phyloP scores from a whole-genome alignment of 2,113 vertebrate species.

The Alectura lathami region DNA sequence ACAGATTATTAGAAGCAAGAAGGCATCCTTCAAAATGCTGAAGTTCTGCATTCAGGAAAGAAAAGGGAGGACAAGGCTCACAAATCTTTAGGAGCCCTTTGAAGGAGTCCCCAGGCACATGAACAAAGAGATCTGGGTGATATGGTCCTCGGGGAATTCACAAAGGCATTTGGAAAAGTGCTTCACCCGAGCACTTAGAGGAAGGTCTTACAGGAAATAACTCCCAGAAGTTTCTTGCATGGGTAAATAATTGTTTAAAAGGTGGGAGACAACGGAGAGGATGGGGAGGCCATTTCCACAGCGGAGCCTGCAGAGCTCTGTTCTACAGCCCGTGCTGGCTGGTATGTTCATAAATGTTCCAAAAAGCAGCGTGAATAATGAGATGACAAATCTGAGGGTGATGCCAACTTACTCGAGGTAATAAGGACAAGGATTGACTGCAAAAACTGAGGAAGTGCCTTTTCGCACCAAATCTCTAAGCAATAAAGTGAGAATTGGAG shows the following conservation, averaged over 20 bases:
- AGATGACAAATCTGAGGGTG: not conserved
- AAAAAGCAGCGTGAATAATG: not conserved
- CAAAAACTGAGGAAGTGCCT: not conserved
- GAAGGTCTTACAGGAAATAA: constrained; percentile 37
- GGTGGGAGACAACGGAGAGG: not conserved
- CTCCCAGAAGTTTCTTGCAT: not conserved
- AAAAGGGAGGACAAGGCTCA: constrained; percentile 63
- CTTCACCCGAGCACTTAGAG: constrained; percentile 2
- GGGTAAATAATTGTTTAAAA: constrained; percentile 36
- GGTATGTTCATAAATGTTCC: not conserved
- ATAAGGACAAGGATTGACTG: not conserved
- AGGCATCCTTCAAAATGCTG: constrained; percentile 44
- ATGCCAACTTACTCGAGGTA: not conserved
- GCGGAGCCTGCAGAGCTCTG: not conserved
- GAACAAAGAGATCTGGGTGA: constrained; percentile 59
- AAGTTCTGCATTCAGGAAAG: constrained; percentile 24
- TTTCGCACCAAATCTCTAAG: not conserved
- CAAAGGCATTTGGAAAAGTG: constrained; percentile 40
- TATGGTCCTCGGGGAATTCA: constrained; percentile 24
- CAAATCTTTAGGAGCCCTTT: constrained; percentile 61
- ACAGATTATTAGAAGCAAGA: constrained; percentile 46
- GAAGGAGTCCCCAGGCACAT: constrained; percentile 49
- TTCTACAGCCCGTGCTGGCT: not conserved
- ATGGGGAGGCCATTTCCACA: not conserved
- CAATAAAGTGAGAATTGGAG: not conserved